These are phyloP conservation scores for Pocillopora verrucosa DNA, from an alignment of 64 coral and sea anemone genomes.

Conservation along the genomic window DNA sequence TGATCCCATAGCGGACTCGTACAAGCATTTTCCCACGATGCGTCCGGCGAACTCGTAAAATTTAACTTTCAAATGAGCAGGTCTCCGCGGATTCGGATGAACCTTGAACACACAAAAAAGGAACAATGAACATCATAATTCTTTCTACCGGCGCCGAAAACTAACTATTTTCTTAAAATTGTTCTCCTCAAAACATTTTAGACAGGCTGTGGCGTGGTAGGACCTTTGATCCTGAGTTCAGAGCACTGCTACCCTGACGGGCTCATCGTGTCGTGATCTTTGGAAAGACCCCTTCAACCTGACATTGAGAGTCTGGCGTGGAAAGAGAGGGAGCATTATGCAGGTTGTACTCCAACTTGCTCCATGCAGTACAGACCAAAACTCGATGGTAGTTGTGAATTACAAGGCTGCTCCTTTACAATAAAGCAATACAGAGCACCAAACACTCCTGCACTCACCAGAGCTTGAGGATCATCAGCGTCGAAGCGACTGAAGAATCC, in stretches of 20 bases:
- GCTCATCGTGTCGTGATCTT: no score
- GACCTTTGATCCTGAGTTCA: no score
- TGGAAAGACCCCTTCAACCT: no score
- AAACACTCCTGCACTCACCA: constrained; percentile 44
- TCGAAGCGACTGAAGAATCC: constrained; percentile 91
- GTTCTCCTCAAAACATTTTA: no score
- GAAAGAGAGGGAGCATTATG: no score
- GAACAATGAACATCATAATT: background rate
- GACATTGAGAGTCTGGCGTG: no score
- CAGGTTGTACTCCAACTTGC: no score
- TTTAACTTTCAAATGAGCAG: constrained; percentile 65
- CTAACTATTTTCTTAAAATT: background rate
- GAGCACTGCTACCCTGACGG: no score
- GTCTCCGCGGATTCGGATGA: constrained; percentile 78
- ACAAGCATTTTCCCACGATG: constrained; percentile 91
- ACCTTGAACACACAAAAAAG: constrained; percentile 59
- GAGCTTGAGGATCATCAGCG: constrained; percentile 85
- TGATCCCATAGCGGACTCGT: constrained; percentile 71
- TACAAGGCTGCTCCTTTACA: background rate
- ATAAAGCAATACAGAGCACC: background rate
- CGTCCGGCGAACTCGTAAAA: constrained; percentile 96
- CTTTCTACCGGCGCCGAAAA: background rate
- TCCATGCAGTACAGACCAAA: no score
- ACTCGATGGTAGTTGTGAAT: no score
- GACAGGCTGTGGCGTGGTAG: background rate